Conservation (phyloP, 2,888 invertebrate species). For the Cerastis leucographa region DNA sequence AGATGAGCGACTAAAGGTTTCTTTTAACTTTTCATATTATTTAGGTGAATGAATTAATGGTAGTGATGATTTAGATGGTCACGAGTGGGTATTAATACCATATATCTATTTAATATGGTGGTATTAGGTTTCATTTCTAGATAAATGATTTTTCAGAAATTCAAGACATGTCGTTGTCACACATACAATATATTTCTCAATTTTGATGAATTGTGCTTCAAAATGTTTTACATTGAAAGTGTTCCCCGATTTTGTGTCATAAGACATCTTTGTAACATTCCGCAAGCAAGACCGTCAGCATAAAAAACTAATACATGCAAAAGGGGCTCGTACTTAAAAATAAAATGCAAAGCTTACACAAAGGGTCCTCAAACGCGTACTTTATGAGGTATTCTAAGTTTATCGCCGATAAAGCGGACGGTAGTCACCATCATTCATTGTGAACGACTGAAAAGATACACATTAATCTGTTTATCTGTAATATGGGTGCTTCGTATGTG, state of each 20-base stretch:
- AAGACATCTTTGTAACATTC: background rate
- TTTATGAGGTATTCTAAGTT: conserved; percentile 69
- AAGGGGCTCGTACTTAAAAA: conserved; percentile 49
- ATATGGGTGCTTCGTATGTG: conserved; percentile 60
- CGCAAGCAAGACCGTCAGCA: background rate
- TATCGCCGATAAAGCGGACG: conserved; percentile 82
- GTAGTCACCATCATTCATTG: conserved; percentile 72
- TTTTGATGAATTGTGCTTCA: background rate
- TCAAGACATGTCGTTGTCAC: background rate
- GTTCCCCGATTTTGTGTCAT: background rate
- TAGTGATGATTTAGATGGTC: too few species aligned
- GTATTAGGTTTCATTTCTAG: too few species aligned
- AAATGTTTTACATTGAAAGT: background rate
- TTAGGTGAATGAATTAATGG: too few species aligned
- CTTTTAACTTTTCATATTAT: background rate
- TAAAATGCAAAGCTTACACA: conserved; percentile 65
- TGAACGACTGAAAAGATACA: conserved; percentile 64
- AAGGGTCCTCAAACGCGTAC: conserved; percentile 38
- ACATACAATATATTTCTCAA: background rate
- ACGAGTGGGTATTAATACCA: background rate
- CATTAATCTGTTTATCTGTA: conserved; percentile 67
- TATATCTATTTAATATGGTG: background rate
- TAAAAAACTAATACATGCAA: conserved; percentile 31
- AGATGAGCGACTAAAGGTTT: background rate
- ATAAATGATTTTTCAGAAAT: background rate